Base-by-base conservation (phyloP, 2,113 vertebrate genomes). In the Tupaia tana region DNA sequence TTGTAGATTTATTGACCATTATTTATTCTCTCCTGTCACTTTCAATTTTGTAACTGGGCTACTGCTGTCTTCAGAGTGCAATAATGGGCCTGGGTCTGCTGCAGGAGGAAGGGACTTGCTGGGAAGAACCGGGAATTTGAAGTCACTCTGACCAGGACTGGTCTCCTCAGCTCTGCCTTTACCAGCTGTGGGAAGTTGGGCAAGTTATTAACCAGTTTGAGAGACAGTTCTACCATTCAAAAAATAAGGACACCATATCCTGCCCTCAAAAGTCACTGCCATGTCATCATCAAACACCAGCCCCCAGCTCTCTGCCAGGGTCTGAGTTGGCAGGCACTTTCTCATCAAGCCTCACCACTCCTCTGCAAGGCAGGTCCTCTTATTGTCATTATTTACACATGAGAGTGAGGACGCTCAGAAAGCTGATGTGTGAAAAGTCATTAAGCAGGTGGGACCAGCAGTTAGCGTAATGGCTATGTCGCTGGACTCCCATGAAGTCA, bases 161-260 rank as follows among this genome's bases (percentile, higher is more conserved):
- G 66, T 90, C 90, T 69, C 59, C 94, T 90, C 82, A 81, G 82
- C 25, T 61, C 77, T 70, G 77, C 66, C 25, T 27, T 63, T 25
- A 80, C 54, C 74, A 92, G 71, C 31, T 80, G 14, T 66, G 86
- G 27, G 19, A 83, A 85, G n/a, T 2, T 64, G 29, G 58, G 43
- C 29, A 63, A 64, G 31, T 61, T 86, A 59, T 9, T 73, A 67
- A 95, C 63, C 78, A 56, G 63, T 9, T 15, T 82, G 75, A 78
- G 59, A 9, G 64, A 89, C 43, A 12, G 5, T 63, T 59, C 64
- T 54, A 52, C 70, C 59, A 24, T 78, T 61, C 14, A 31, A 71
- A 87, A 80, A 82, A 6, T 15, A 25, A 88, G 29, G 34, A 86
- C 52, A 58, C 19, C 2, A 8, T 13, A 9, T 2, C 22, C 43